Evolutionary conservation across 2,888 invertebrate species (phyloP).

Genomic region (Drosophila borealis): DNA sequence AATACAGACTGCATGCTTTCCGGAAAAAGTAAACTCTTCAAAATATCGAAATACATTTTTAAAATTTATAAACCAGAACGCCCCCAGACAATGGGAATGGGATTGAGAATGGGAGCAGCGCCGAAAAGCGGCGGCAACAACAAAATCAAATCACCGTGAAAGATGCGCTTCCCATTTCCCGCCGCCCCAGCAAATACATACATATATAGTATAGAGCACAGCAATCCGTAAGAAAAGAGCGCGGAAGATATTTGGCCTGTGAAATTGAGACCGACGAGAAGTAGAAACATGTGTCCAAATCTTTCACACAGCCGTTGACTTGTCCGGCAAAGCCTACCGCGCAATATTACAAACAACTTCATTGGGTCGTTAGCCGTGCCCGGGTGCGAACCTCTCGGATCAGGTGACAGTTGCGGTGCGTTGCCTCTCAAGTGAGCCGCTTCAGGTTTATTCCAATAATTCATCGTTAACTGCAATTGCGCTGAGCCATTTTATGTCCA

Average conservation of each 20-base stretch:
- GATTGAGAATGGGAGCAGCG: conserved; percentile 12
- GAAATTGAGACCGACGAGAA: conserved; percentile 66
- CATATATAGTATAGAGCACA: neutral
- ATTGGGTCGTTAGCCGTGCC: conserved; percentile 51
- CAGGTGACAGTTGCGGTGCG: conserved; percentile 79
- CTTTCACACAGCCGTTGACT: conserved; percentile 40
- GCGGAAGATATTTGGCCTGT: conserved; percentile 25
- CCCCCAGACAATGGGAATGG: conserved; percentile 43
- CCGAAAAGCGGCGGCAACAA: conserved; percentile 19
- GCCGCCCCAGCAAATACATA: conserved; percentile 12
- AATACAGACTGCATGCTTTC: conserved; percentile 62
- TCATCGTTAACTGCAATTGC: conserved; percentile 76
- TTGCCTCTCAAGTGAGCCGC: conserved; percentile 76
- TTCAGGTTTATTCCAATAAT: conserved; percentile 75
- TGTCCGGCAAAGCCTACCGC: conserved; percentile 31
- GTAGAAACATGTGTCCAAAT: conserved; percentile 70
- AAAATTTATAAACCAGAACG: conserved; percentile 77
- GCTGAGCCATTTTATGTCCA: conserved; percentile 68
- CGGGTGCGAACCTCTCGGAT: conserved; percentile 68
- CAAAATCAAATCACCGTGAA: conserved; percentile 54
- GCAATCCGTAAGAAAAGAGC: conserved; percentile 9
- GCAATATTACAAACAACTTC: conserved; percentile 55
- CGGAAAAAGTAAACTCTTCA: conserved; percentile 46
- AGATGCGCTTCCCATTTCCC: conserved; percentile 67
- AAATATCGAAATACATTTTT: conserved; percentile 56